Evolutionary conservation across 2,888 invertebrate genomes (phyloP).

Genomic region (Phoenoteleia sp.): DNA sequence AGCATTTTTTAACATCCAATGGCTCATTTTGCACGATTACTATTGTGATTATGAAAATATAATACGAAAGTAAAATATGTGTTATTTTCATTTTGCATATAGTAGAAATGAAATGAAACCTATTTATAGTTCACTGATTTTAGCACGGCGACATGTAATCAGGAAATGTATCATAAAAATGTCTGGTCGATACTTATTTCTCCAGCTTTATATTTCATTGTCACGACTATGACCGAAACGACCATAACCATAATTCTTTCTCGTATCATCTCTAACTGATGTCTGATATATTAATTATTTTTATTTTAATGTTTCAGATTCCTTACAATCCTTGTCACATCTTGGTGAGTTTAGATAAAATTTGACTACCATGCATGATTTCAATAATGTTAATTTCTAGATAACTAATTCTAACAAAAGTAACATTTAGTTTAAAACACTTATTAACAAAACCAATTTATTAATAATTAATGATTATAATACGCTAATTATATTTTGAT

Average conservation of each 20-base stretch:
- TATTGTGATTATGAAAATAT: too few relatives aligned
- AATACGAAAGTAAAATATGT: too few relatives aligned
- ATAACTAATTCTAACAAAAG: too few relatives aligned
- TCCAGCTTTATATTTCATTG: conserved; percentile 69
- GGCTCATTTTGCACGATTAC: too few relatives aligned
- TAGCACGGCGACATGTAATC: conserved; percentile 7
- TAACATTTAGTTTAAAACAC: too few relatives aligned
- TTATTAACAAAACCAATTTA: too few relatives aligned
- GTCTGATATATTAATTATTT: conserved; percentile 52
- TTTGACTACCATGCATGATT: conserved; percentile 42
- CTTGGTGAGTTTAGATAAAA: conserved; percentile 82
- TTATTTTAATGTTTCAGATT: conserved; percentile 84
- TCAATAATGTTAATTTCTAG: not conserved
- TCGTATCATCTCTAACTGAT: too few relatives aligned
- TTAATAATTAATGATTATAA: too few relatives aligned
- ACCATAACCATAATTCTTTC: not conserved
- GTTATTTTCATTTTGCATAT: too few relatives aligned
- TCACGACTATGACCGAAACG: conserved; percentile 20
- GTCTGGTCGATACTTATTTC: conserved; percentile 61
- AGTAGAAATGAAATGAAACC: too few relatives aligned
- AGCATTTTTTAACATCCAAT: too few relatives aligned
- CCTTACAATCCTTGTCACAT: conserved; percentile 84
- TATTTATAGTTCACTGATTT: conserved; percentile 46
- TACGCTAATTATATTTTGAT: too few relatives aligned
- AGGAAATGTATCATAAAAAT: conserved; percentile 52